Conservation (phyloP, 2,888 invertebrate genomes). For the Rhagonycha fulva region DNA sequence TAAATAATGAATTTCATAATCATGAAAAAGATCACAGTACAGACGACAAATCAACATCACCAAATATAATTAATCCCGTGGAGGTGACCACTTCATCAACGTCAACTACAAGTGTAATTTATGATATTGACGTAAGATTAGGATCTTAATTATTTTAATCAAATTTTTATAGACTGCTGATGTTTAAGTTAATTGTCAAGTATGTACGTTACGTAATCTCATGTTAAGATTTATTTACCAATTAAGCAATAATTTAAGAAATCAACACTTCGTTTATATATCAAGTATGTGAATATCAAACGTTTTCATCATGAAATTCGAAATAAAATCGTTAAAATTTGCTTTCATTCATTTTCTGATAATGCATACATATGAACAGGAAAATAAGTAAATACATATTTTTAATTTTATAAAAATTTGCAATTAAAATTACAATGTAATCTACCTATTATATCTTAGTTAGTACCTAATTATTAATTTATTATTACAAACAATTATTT, state of each 20-base stretch:
- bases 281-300: neutral
- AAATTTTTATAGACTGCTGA: slow-evolving; percentile 2
- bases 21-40: neutral
- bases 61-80: neutral
- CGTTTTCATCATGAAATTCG: neutral
- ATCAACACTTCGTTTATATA: neutral
- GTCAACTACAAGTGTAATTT: neutral
- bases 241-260: neutral
- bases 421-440: neutral
- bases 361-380: neutral
- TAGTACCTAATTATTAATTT: neutral
- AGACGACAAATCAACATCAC: neutral
- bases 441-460: neutral
- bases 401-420: neutral
- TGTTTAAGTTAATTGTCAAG: neutral
- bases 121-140: slow-evolving; percentile 19
- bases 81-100: neutral
- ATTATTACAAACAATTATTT: neutral
- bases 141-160: neutral
- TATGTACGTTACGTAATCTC: neutral
- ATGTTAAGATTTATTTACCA: neutral
- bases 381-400: neutral
- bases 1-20: neutral
- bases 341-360: neutral
- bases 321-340: neutral